Conservation (phyloP, 2,888 invertebrate genomes). For the Drosophila lutescens region DNA sequence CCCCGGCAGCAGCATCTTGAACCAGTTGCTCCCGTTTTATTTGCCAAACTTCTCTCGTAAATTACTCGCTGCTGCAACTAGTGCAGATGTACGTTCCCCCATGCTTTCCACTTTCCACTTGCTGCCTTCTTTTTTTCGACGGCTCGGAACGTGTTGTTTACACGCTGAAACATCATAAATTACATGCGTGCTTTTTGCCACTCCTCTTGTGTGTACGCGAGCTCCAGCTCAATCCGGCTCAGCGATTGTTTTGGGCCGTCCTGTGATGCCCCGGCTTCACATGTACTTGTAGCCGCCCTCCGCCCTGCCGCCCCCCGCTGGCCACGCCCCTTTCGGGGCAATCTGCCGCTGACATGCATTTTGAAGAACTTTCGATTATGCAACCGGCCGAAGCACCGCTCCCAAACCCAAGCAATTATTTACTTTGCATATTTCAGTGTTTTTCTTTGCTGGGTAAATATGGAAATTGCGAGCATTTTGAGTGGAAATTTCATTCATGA, state of each 20-base stretch:
- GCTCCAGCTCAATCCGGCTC: constrained; percentile 67
- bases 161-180: constrained; percentile 80
- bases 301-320: neutral
- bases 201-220: constrained; percentile 73
- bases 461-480: constrained; percentile 57
- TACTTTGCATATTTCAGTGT: constrained; percentile 32
- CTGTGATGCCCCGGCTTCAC: constrained; percentile 7
- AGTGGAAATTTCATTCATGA: constrained; percentile 66
- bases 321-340: constrained; percentile 7
- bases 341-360: constrained; percentile 37
- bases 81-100: constrained; percentile 39
- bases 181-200: constrained; percentile 77
- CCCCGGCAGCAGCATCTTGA: constrained; percentile 32
- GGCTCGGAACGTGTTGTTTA: constrained; percentile 76
- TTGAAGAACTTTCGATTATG: constrained; percentile 32
- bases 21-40: constrained; percentile 37
- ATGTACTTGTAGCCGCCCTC: constrained; percentile 2
- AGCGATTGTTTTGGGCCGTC: constrained; percentile 19
- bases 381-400: constrained; percentile 4
- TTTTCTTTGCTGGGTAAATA: constrained; percentile 50
- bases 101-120: constrained; percentile 4
- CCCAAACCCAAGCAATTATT: constrained; percentile 21
- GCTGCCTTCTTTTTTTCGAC: constrained; percentile 26
- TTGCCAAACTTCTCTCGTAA: constrained; percentile 53
- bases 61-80: constrained; percentile 26